Conservation (phyloP, 2,797 vertebrate genomes). For the Enteromius fasciolatus region DNA sequence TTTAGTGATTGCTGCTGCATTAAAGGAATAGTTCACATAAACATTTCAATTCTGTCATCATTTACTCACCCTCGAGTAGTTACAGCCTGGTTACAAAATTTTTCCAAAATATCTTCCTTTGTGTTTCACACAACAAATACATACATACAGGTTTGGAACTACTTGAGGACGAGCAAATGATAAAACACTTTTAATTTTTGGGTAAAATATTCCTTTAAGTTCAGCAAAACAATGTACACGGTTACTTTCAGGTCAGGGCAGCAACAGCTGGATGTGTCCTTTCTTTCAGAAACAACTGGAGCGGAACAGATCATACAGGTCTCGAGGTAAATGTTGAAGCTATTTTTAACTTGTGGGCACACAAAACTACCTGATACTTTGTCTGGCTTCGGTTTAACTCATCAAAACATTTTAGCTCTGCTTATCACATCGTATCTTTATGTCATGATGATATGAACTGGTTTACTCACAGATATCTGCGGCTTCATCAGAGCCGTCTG, state of each 20-base stretch:
- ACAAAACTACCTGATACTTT: neutral
- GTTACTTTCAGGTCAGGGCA: neutral
- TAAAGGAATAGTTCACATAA: no score
- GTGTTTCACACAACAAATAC: no score
- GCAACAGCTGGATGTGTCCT: neutral
- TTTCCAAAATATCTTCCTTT: no score
- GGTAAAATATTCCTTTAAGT: neutral
- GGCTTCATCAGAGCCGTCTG: conserved; percentile 94
- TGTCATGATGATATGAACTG: neutral
- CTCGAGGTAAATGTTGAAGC: neutral
- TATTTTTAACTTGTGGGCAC: neutral
- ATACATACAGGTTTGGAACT: no score
- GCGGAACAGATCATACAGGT: neutral
- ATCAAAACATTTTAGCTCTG: neutral
- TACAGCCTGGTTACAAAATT: no score
- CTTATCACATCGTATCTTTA: neutral
- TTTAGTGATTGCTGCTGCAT: neutral
- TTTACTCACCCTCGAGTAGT: no score
- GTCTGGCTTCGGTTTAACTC: neutral
- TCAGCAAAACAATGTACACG: neutral
- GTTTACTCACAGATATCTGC: conserved; percentile 91
- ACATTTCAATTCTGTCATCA: no score
- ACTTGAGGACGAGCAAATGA: no score
- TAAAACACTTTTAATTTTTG: no score
- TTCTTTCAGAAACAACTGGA: neutral